phyloP scores from a whole-genome alignment of 2,113 vertebrate species.

The Grammomys dolichurus region DNA sequence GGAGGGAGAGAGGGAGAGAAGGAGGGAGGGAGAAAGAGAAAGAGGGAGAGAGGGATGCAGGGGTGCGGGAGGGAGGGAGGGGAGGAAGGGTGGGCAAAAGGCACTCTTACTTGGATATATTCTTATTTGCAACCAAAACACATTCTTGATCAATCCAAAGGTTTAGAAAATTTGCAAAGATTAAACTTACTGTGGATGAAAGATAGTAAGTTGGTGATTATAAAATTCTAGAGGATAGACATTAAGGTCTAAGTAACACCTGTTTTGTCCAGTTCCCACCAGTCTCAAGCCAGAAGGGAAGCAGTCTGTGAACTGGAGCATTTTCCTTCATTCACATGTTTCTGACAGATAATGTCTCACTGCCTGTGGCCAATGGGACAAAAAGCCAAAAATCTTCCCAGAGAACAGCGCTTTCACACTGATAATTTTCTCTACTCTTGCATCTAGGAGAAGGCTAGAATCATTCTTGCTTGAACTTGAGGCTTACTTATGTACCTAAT shows the following conservation, averaged over 20 bases:
- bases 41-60: no score
- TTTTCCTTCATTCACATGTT: background rate
- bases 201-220: background rate
- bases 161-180: slow-evolving; percentile 27
- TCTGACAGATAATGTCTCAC: background rate
- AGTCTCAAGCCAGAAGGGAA: background rate
- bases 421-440: background rate
- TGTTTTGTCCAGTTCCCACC: background rate
- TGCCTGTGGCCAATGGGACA: background rate
- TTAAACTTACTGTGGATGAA: background rate
- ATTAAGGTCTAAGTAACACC: background rate
- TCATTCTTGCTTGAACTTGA: background rate
- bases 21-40: no score
- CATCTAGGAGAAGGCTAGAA: background rate
- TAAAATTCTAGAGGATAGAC: background rate
- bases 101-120: background rate
- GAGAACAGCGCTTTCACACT: background rate
- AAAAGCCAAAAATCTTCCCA: background rate
- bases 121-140: background rate
- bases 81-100: background rate
- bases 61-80: no score
- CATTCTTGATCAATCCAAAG: background rate
- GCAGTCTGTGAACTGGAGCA: background rate
- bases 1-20: background rate
- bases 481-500: background rate